Percentiles rank a stretch among this genome's conserved stretches.
phyloP scores from a whole-genome alignment of 1,140 invertebrate genomes.

The Meloidogyne chitwoodi region DNA sequence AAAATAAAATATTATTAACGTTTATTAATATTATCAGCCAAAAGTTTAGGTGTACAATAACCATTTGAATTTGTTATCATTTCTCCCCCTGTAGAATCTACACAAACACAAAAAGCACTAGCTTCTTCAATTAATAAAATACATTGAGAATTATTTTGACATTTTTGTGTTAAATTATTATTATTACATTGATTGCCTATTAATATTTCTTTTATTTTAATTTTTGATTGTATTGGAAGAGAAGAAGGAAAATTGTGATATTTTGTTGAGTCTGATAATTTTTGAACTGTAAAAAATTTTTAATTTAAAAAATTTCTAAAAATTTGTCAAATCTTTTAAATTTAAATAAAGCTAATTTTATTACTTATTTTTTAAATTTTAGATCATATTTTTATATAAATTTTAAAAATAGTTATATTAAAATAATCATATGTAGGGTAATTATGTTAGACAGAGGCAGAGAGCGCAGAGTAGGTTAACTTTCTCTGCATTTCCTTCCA shows the following conservation, averaged over 20 bases:
- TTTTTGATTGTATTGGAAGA: background rate
- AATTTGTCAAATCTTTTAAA: too few relatives aligned
- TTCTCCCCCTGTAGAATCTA: slow-evolving; percentile 10
- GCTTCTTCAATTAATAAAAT: background rate
- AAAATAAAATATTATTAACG: slow-evolving; percentile 7
- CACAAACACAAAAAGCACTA: slow-evolving; percentile 2
- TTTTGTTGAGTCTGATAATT: background rate
- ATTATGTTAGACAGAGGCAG: too few relatives aligned
- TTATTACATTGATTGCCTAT: background rate
- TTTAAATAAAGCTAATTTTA: too few relatives aligned
- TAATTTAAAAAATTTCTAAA: too few relatives aligned
- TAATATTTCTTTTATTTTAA: background rate
- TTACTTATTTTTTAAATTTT: too few relatives aligned
- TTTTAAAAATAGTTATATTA: too few relatives aligned
- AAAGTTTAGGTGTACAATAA: slow-evolving; percentile 33
- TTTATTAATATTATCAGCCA: slow-evolving; percentile 25
- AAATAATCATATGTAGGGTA: too few relatives aligned
- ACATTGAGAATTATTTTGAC: background rate
- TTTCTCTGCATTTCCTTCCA: too few relatives aligned
- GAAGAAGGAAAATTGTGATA: background rate
- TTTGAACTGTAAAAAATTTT: background rate
- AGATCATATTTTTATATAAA: too few relatives aligned
- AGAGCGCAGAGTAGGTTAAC: too few relatives aligned
- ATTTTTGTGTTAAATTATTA: background rate
- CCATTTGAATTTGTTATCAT: slow-evolving; percentile 44